Percentiles rank a stretch among this genome's conserved stretches.
These are phyloP conservation scores for Cosmia pyralina DNA, from an alignment of 2,888 invertebrate genomes.

Conservation along the genomic window DNA sequence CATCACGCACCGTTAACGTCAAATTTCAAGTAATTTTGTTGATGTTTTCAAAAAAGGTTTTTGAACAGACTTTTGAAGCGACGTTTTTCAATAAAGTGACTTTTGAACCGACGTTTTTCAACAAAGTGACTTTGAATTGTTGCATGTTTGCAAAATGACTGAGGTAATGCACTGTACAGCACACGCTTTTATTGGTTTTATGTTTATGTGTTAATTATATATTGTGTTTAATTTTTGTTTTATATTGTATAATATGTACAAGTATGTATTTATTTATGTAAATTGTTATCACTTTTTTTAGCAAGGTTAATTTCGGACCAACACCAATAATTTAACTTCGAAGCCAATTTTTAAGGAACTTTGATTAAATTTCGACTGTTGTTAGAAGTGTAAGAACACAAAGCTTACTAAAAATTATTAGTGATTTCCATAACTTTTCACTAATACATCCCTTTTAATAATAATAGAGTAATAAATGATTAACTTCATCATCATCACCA, in stretches of 20 bases:
- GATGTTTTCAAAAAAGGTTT: background rate
- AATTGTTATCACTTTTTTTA: background rate
- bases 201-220: constrained; percentile 7
- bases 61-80: background rate
- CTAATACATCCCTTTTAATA: background rate
- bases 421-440: background rate
- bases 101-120: constrained; percentile 1
- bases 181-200: constrained; percentile 64
- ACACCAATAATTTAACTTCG: background rate
- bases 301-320: too few relatives aligned
- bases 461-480: too few relatives aligned
- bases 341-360: background rate
- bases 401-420: background rate
- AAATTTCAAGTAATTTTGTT: constrained; percentile 28
- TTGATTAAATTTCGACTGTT: background rate
- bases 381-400: too few relatives aligned
- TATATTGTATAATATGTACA: constrained; percentile 30
- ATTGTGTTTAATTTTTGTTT: constrained; percentile 20
- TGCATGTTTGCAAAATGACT: constrained; percentile 41
- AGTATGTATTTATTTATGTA: constrained; percentile 33
- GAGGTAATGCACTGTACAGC: constrained; percentile 64
- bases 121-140: constrained; percentile 23
- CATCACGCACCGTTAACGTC: constrained; percentile 82
- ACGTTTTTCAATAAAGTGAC: constrained; percentile 2
- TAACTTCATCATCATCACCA: background rate